Conservation (phyloP, 2,113 vertebrate species). For the Alaudala cheleensis region DNA sequence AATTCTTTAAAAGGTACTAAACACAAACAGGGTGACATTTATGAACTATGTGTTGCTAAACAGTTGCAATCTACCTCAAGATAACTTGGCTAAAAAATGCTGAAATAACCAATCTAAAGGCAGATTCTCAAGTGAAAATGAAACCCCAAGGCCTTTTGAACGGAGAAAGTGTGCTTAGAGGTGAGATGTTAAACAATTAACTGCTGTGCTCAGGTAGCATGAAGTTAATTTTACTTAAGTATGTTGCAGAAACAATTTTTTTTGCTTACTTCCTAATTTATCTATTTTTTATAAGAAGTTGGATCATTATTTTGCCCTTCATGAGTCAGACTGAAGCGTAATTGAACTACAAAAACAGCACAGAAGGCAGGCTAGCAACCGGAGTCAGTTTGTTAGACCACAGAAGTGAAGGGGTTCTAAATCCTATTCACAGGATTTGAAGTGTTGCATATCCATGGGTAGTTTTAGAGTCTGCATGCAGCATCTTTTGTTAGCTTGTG, state of each 20-base stretch:
- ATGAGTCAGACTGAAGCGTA: not conserved
- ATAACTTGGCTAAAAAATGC: not conserved
- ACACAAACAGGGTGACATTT: not conserved
- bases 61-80: not conserved
- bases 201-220: not conserved
- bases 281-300: not conserved
- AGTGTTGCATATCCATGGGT: accelerated
- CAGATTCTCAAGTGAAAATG: not conserved
- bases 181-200: not conserved
- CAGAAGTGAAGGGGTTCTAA: not conserved
- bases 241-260: not conserved
- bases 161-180: not conserved
- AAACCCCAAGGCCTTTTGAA: not conserved
- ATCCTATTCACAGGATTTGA: not conserved
- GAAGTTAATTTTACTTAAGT: not conserved
- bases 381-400: not conserved
- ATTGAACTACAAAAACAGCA: not conserved
- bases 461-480: not conserved
- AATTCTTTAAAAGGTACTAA: not conserved
- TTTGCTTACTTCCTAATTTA: not conserved
- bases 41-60: not conserved
- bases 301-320: not conserved
- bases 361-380: not conserved
- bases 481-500: not conserved
- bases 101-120: not conserved